phyloP scores from a whole-genome alignment of 2,113 vertebrate species.

The Lucifuga dentata region DNA sequence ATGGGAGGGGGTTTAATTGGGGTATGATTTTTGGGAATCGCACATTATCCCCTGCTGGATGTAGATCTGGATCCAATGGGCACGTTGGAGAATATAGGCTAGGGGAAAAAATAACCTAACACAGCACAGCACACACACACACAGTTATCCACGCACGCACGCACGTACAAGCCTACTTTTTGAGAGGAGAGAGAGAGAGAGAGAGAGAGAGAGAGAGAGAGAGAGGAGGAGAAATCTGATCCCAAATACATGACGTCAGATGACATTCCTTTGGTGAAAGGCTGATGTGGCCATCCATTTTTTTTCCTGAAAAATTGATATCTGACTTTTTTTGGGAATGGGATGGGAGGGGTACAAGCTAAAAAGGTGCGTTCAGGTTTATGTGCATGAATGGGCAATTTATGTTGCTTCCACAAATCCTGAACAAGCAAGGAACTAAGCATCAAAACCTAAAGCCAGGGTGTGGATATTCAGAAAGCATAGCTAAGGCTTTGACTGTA shows the following conservation, averaged over 20 bases:
- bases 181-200: conserved; percentile 28
- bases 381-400: conserved; percentile 64
- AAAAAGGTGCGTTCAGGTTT: conserved; percentile 65
- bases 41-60: background rate
- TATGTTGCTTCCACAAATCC: conserved; percentile 53
- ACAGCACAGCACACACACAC: conserved; percentile 8
- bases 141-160: conserved; percentile 13
- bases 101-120: conserved; percentile 22
- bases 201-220: conserved; percentile 27
- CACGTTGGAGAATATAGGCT: conserved; percentile 56
- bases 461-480: background rate
- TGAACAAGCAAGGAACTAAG: conserved; percentile 29
- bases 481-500: conserved; percentile 2
- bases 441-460: conserved; percentile 12
- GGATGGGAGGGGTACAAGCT: conserved; percentile 28
- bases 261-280: conserved; percentile 76
- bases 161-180: conserved; percentile 17
- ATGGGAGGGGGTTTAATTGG: conserved; percentile 1
- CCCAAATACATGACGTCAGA: conserved; percentile 81
- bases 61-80: conserved; percentile 65
- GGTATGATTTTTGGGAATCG: conserved; percentile 19
- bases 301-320: conserved; percentile 29
- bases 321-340: conserved; percentile 6
- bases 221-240: conserved; percentile 70
- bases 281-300: conserved; percentile 73